Conservation (phyloP, 23 tunicate genomes). For the Ascidia mentula region DNA sequence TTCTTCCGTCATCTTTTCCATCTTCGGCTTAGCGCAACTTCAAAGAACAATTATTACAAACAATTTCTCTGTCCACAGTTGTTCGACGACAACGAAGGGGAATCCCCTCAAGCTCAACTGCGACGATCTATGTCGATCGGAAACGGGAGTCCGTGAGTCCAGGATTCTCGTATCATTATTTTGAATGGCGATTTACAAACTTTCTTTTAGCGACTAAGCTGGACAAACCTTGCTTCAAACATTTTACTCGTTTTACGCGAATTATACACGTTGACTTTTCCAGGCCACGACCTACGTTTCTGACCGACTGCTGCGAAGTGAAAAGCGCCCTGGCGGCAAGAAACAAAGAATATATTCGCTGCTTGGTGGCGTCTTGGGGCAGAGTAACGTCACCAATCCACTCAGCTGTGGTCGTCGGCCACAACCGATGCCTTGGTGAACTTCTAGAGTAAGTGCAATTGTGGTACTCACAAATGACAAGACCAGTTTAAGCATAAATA, state of each 20-base stretch:
- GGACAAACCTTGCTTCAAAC: no score
- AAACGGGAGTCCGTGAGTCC: slow-evolving; percentile 52
- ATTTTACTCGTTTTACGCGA: neutral
- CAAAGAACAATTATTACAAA: no score
- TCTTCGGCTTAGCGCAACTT: no score
- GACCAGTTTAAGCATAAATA: no score
- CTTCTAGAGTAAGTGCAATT: slow-evolving; percentile 53
- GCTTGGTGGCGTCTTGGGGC: slow-evolving; percentile 42
- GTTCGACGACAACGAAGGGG: neutral
- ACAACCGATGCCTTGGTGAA: slow-evolving; percentile 66
- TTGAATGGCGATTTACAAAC: no score
- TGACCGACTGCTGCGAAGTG: slow-evolving; percentile 83
- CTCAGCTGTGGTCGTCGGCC: slow-evolving; percentile 54
- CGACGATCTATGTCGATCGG: slow-evolving; percentile 67
- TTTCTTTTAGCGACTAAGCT: neutral
- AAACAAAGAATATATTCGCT: slow-evolving; percentile 58
- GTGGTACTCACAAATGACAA: no score
- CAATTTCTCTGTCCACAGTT: neutral
- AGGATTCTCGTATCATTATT: no score
- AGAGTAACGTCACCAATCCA: slow-evolving; percentile 73
- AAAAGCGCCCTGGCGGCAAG: slow-evolving; percentile 49
- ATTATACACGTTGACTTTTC: neutral
- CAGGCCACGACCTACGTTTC: slow-evolving; percentile 62
- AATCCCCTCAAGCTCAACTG: slow-evolving; percentile 31
- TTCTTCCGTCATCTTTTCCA: no score